phyloP scores from a whole-genome alignment of 2,113 vertebrate genomes.

The Siniperca chuatsi region DNA sequence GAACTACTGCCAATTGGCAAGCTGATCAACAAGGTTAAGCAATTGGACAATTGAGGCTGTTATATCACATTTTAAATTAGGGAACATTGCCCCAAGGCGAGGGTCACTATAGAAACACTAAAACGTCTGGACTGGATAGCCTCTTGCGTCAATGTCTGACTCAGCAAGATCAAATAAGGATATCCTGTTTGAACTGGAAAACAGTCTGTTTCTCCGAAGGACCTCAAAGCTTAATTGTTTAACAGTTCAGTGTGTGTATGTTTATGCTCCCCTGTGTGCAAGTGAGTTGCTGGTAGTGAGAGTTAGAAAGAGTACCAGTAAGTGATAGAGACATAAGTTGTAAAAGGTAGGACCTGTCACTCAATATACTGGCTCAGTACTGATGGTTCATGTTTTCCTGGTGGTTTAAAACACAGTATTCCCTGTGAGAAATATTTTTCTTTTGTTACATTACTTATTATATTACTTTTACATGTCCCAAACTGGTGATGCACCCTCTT shows the following conservation, averaged over 20 bases:
- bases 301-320: neutral
- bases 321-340: neutral
- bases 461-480: neutral
- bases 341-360: neutral
- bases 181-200: constrained; percentile 65
- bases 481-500: neutral
- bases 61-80: constrained; percentile 55
- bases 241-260: constrained; percentile 27
- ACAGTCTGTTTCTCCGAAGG: constrained; percentile 49
- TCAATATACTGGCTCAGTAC: neutral
- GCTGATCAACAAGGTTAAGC: constrained; percentile 31
- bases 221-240: constrained; percentile 41
- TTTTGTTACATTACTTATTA: neutral
- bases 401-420: neutral
- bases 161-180: constrained; percentile 66
- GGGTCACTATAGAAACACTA: constrained; percentile 58
- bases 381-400: neutral
- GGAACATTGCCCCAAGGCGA: constrained; percentile 55
- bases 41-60: constrained; percentile 34
- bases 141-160: constrained; percentile 60
- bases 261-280: constrained; percentile 32
- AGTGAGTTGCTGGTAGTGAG: neutral
- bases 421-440: too few species aligned
- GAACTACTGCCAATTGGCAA: constrained; percentile 21
- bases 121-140: neutral